Base-by-base conservation (phyloP, 2,888 invertebrate genomes). In the Venustoraphidia nigricollis region DNA sequence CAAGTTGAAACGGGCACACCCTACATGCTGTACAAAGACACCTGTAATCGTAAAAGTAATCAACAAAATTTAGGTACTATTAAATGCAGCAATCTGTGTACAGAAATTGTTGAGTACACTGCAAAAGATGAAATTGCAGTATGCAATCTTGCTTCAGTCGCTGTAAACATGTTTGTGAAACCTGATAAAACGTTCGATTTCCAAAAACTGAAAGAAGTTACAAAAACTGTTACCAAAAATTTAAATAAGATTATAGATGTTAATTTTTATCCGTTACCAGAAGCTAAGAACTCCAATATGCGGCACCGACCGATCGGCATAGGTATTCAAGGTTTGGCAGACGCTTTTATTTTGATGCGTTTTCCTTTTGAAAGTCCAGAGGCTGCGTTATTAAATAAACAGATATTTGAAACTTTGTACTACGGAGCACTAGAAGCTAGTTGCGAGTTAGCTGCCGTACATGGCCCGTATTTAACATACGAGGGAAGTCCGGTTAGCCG, bases 1-100 rank as follows among this genome's bases (percentile, higher is more conserved):
- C 95, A 96, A 69, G 89, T 93, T 3, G 98, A 98, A 73, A 97
- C 97, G 2, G 98, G 97, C 10, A 93, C 91, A 5, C 98, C 98
- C 0, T 98, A 93, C 65, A 96, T 98, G 92, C 68, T 92, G 1
- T 93, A 91, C 62, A 93, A 93, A 69, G 98, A 98, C 69, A 79
- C 93, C 4, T 96, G 97, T 62, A 98, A 98, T 63, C 71, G 86
- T 1, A 98, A 98, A 69, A 92, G 92, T 51, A 98, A 98, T 66
- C 98, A 99, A 60, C 86, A 97, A 66, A 96, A 98, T 69, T 70
- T 98, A 50, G 98, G 98, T 10, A 97, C 97, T 1, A 98, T 98
- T 56, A 95, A 94, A 68, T 92, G 95, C 66, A 93, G 94, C 58
- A 98, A 98, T 66, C 72, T 98, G 37, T 98, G 97, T 64, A 97